These are phyloP conservation scores for Cotesia typhae DNA, from an alignment of 1,140 invertebrate genomes.

Conservation along the genomic window DNA sequence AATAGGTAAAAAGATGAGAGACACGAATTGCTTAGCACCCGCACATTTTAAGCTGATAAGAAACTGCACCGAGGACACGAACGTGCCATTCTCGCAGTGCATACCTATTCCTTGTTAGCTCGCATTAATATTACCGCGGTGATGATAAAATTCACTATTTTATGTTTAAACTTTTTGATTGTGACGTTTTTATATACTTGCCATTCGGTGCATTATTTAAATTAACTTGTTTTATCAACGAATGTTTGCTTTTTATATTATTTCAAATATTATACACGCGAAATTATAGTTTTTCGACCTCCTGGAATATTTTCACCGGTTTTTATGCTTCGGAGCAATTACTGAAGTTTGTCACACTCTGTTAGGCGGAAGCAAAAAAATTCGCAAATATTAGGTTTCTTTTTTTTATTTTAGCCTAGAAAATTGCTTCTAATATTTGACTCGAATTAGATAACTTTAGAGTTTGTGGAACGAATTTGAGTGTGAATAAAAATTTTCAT, in stretches of 20 bases:
- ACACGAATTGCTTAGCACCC: constrained; percentile 39
- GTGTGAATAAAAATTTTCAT: too few species aligned
- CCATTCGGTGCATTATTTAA: background rate
- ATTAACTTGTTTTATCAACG: background rate
- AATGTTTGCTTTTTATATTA: background rate
- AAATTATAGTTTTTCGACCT: too few species aligned
- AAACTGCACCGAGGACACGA: constrained; percentile 38
- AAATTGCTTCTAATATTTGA: too few species aligned
- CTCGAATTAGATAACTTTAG: too few species aligned
- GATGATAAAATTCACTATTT: constrained; percentile 33
- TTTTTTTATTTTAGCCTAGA: too few species aligned
- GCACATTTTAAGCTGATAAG: constrained; percentile 37
- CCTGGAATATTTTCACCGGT: too few species aligned
- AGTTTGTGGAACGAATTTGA: too few species aligned
- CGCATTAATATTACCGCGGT: constrained; percentile 34
- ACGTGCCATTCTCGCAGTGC: constrained; percentile 39
- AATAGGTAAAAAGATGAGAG: constrained; percentile 25
- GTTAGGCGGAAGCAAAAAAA: too few species aligned
- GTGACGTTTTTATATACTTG: constrained; percentile 18
- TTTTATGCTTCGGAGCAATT: too few species aligned
- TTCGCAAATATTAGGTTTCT: too few species aligned
- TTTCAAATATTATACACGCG: too few species aligned
- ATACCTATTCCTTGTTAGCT: constrained; percentile 38
- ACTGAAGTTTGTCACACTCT: too few species aligned
- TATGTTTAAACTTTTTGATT: constrained; percentile 29